phyloP scores from a whole-genome alignment of 2,797 vertebrate genomes.

The Sciurus vulgaris region DNA sequence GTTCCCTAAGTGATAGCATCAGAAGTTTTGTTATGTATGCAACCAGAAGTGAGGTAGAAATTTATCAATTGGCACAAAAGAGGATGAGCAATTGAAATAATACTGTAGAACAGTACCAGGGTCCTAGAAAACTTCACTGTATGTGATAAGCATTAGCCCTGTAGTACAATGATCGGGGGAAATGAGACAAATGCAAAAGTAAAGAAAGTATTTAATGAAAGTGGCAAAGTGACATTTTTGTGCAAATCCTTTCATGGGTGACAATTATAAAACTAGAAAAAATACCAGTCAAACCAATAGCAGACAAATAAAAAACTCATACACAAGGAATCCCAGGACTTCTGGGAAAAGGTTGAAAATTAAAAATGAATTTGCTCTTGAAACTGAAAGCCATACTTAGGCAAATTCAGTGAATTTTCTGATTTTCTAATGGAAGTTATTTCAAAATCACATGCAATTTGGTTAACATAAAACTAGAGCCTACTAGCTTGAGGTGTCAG shows the following conservation, averaged over 20 bases:
- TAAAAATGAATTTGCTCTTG: not conserved
- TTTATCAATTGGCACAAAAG: not conserved
- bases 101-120: not conserved
- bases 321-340: not conserved
- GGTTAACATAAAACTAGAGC: not conserved
- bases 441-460: not conserved
- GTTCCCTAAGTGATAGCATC: not conserved
- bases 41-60: not conserved
- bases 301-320: not conserved
- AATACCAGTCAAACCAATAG: not conserved
- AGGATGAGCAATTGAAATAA: not conserved
- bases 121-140: not conserved
- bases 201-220: not conserved
- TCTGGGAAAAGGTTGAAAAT: not conserved
- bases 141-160: not conserved
- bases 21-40: not conserved
- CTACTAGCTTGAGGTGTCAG: not conserved
- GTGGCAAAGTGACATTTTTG: rapidly evolving
- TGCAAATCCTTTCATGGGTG: not conserved
- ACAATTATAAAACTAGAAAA: not conserved
- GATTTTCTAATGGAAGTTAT: not conserved
- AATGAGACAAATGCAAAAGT: not conserved
- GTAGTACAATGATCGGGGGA: not conserved
- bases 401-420: not conserved
- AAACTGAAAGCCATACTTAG: not conserved